Evolutionary conservation across 2,113 vertebrate species (phyloP), one percentile per base, ranked within the genome.

Genomic region (Lates calcarifer): DNA sequence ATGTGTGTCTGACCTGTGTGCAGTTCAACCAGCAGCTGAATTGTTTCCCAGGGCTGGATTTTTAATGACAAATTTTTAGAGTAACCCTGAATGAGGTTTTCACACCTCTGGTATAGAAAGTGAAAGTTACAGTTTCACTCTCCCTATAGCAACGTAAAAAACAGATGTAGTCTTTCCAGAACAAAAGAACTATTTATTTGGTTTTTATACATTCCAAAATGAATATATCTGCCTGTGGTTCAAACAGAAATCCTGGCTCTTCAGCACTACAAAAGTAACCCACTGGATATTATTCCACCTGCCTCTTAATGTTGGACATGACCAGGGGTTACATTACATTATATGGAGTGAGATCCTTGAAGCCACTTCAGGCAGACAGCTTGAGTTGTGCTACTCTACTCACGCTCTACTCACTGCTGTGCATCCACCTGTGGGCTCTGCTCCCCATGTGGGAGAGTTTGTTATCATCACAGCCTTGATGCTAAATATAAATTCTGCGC

Each of bases 401-500:
- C 45, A 72, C 33, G 65, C n/a, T 49, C 58, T 17, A 3, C 22
- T 47, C 49, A 56, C 65, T 37, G 31, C 62, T 74, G 74, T 64
- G 49, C 56, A 73, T 78, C 74, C 72, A 83, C 60, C 76, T 85
- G 55, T 61, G 43, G 66, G 75, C 57, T 77, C 51, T 49, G 47
- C n/a, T 82, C 67, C 15, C 56, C 66, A 47, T 31, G 33, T 66
- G 73, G 45, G 26, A 64, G 41, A 29, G 67, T 69, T 68, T 70
- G 68, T 74, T 77, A 82, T 57, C 12, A 17, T 63, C 63, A 49
- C 66, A 77, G 70, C 26, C 47, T 70, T 31, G 39, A 76, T 71
- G 70, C 79, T 37, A 82, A 82, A 69, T 63, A 82, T 84, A 60
- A 81, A 60, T 78, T 68, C 58, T 45, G 22, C 31, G 37, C 20